Conservation (phyloP, 2,888 invertebrate genomes). For the Callinectes sapidus region DNA sequence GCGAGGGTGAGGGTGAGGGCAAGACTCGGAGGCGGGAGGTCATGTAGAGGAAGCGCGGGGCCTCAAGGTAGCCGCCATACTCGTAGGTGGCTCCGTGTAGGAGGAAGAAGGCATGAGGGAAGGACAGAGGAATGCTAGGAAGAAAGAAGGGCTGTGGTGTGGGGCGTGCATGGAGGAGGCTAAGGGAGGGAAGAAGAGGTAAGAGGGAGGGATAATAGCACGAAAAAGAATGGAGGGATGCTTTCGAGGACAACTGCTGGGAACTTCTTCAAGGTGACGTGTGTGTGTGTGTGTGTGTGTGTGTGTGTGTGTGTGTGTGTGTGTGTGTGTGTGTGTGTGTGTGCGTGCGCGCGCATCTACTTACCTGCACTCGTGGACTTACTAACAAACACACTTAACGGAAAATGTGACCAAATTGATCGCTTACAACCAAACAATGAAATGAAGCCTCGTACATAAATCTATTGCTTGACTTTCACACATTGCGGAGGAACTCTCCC, state of each 20-base stretch:
- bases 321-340: background rate
- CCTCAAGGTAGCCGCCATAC: background rate
- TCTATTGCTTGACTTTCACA: constrained; percentile 33
- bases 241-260: constrained; percentile 6
- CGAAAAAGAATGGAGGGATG: constrained; percentile 12
- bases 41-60: background rate
- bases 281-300: background rate
- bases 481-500: constrained; percentile 9
- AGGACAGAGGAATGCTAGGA: background rate
- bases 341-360: too few relatives aligned
- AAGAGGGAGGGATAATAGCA: background rate
- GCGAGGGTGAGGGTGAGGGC: background rate
- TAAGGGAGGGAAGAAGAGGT: background rate
- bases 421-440: background rate
- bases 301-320: background rate
- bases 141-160: background rate
- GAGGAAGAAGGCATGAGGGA: background rate
- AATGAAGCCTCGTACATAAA: background rate
- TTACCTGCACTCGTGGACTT: background rate
- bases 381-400: background rate
- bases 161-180: background rate
- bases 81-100: background rate
- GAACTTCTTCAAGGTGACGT: background rate
- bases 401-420: background rate
- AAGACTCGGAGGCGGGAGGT: background rate